Evolutionary conservation across 2,797 vertebrate genomes (phyloP).

Genomic region (Parotocinclus haroldoi): DNA sequence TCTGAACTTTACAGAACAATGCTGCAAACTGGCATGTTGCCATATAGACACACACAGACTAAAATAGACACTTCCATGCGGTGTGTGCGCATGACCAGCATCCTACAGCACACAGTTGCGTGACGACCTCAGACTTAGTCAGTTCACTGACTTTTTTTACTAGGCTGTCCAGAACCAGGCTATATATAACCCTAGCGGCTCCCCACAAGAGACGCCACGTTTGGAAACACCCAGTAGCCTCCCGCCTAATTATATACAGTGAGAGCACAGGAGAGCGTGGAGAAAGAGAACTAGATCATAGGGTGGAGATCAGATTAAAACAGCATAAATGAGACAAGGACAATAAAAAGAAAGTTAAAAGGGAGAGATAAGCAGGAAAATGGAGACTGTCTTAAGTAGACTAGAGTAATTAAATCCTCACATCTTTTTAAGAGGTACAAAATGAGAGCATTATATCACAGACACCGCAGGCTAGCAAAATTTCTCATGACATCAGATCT

Average conservation of each 20-base stretch:
- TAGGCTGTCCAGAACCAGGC: slow-evolving; percentile 64
- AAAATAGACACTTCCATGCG: slow-evolving; percentile 54
- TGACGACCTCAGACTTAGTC: slow-evolving; percentile 58
- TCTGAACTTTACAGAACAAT: too few species aligned
- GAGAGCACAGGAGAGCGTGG: slow-evolving; percentile 7
- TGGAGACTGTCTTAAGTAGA: background rate
- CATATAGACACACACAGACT: slow-evolving; percentile 11
- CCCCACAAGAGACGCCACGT: slow-evolving; percentile 65
- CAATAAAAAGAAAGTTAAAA: background rate
- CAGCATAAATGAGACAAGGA: background rate
- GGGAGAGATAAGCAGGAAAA: background rate
- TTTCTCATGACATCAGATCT: slow-evolving; percentile 16
- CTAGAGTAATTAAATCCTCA: background rate
- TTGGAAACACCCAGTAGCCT: slow-evolving; percentile 74
- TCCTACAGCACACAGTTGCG: slow-evolving; percentile 52
- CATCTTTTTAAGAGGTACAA: background rate
- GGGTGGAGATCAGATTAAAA: slow-evolving; percentile 8
- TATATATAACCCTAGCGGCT: slow-evolving; percentile 76
- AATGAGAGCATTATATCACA: background rate
- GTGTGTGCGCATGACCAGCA: slow-evolving; percentile 66
- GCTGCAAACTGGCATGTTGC: too few species aligned
- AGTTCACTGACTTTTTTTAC: slow-evolving; percentile 72
- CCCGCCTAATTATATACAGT: slow-evolving; percentile 65
- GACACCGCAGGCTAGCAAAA: background rate
- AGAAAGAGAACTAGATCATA: background rate